These are phyloP conservation scores for Lochmaea crataegi DNA, from an alignment of 2,888 invertebrate genomes.

Conservation along the genomic window DNA sequence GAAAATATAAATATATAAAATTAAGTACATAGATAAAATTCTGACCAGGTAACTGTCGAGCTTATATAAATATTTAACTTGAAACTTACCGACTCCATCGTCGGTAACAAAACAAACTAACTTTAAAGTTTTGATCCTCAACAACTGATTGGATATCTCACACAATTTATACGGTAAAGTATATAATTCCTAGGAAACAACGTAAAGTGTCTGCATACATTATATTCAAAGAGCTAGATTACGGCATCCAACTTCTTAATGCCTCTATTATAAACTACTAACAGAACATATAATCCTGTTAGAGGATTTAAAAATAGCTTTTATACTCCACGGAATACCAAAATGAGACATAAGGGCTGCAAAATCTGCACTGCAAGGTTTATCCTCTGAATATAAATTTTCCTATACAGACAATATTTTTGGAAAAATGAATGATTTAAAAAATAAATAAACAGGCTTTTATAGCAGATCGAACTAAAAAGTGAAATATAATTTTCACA, in stretches of 20 bases:
- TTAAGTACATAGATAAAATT: not conserved
- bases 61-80: slow-evolving; percentile 8
- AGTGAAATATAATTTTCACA: too few relatives aligned
- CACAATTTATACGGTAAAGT: slow-evolving; percentile 36
- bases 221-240: slow-evolving; percentile 50
- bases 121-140: slow-evolving; percentile 14
- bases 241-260: slow-evolving; percentile 55
- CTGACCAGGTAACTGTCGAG: not conserved
- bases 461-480: too few relatives aligned
- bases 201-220: slow-evolving; percentile 52
- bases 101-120: slow-evolving; percentile 5
- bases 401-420: too few relatives aligned
- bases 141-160: slow-evolving; percentile 20
- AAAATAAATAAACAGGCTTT: too few relatives aligned
- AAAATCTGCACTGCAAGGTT: too few relatives aligned
- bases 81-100: not conserved
- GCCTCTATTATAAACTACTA: slow-evolving; percentile 58
- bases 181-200: slow-evolving; percentile 34
- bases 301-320: slow-evolving; percentile 53
- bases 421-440: too few relatives aligned
- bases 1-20: too few relatives aligned
- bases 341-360: not conserved
- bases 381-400: too few relatives aligned
- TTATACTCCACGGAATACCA: slow-evolving; percentile 15
- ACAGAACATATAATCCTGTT: slow-evolving; percentile 55